Percentiles rank a stretch among this genome's conserved stretches.
Evolutionary conservation across 2,797 vertebrate genomes (phyloP).

Genomic region (Coregonus ussuriensis): DNA sequence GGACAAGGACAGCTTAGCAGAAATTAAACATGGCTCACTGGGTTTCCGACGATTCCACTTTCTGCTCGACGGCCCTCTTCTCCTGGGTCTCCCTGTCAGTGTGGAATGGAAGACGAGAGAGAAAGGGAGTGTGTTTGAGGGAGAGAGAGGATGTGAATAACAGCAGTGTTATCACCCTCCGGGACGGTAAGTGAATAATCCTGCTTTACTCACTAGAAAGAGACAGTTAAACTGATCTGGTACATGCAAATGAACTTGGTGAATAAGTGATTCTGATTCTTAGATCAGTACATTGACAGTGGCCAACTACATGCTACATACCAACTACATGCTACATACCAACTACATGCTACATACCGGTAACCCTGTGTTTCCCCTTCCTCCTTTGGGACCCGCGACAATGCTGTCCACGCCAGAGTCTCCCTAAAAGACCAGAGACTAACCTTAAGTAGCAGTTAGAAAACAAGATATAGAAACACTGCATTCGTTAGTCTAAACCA

Average conservation of each 20-base stretch:
- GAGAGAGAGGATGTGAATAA: not conserved
- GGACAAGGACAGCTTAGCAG: not conserved
- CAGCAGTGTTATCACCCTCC: not conserved
- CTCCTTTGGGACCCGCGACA: slow-evolving; percentile 74
- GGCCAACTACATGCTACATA: too few species aligned
- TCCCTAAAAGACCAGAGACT: slow-evolving; percentile 68
- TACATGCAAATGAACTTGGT: too few species aligned
- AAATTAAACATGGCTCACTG: slow-evolving; percentile 54
- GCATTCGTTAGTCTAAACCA: not conserved
- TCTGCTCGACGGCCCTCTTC: slow-evolving; percentile 63
- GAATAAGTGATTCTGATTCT: not conserved
- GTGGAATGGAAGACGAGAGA: slow-evolving; percentile 17
- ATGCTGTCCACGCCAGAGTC: slow-evolving; percentile 72
- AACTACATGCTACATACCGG: slow-evolving; percentile 67
- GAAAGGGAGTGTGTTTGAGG: not conserved
- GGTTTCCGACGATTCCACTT: slow-evolving; percentile 56
- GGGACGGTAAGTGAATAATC: not conserved
- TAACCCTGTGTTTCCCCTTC: slow-evolving; percentile 73
- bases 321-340: too few species aligned
- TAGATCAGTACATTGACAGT: not conserved
- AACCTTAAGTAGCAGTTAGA: not conserved
- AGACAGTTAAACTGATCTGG: not conserved
- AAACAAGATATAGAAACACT: not conserved
- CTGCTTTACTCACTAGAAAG: not conserved
- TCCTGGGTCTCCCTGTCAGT: slow-evolving; percentile 77